phyloP scores from a whole-genome alignment of 2,113 vertebrate genomes.

The Myanophis thanlyinensis region DNA sequence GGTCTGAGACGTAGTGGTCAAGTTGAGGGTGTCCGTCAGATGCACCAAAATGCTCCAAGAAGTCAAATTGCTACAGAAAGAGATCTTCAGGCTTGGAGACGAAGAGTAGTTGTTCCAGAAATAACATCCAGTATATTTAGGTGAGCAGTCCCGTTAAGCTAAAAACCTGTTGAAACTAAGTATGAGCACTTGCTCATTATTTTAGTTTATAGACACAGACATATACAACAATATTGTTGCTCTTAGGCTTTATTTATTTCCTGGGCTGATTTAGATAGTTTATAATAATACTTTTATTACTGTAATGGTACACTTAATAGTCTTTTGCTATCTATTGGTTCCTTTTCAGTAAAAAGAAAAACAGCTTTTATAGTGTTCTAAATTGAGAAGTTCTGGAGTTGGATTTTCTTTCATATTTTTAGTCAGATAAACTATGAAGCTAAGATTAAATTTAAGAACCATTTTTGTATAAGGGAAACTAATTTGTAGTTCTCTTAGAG shows the following conservation, averaged over 20 bases:
- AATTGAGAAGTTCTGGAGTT: not conserved
- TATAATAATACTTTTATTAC: not conserved
- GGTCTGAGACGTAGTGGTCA: conserved; percentile 92
- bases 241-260: not conserved
- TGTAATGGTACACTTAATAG: not conserved
- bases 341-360: too few relatives aligned
- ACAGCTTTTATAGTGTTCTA: not conserved
- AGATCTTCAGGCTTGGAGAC: conserved; percentile 92
- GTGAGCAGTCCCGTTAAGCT: conserved; percentile 61
- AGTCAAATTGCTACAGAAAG: conserved; percentile 95
- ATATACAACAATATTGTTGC: not conserved
- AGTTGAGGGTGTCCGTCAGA: conserved; percentile 94
- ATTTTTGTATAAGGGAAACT: not conserved
- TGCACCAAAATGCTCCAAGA: conserved; percentile 94
- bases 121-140: conserved; percentile 77
- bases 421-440: not conserved
- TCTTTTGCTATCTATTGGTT: not conserved
- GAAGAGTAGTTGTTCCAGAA: conserved; percentile 92
- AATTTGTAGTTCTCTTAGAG: not conserved
- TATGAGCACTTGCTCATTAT: not conserved
- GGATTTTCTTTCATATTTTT: not conserved
- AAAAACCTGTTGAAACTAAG: not conserved
- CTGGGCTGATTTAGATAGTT: not conserved
- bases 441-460: not conserved
- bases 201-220: not conserved